A percentile compares a stretch with the other conserved stretches of the same genome.
These are phyloP conservation scores for Rhinoderma darwinii DNA, from an alignment of 2,113 vertebrate genomes.

Conservation along the genomic window DNA sequence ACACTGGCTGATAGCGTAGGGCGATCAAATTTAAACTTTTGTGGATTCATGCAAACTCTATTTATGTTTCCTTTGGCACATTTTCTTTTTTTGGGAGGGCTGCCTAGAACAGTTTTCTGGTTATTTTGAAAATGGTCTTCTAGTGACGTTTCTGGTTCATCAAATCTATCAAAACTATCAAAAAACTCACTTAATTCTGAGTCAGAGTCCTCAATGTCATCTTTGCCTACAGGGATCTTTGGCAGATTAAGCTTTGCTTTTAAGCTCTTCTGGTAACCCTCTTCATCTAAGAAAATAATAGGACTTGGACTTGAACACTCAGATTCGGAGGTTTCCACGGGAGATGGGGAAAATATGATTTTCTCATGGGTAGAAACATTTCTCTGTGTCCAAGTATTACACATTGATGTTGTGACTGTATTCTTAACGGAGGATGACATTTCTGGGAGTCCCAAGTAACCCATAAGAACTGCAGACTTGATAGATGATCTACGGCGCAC, in stretches of 20 bases:
- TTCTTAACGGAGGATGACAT: conserved; percentile 77
- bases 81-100: conserved; percentile 74
- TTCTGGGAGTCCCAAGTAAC: conserved; percentile 71
- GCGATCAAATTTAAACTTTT: conserved; percentile 90
- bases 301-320: conserved; percentile 97
- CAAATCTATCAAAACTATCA: conserved; percentile 97
- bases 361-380: conserved; percentile 75
- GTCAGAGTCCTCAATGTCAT: conserved; percentile 94
- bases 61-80: conserved; percentile 68
- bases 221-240: conserved; percentile 89
- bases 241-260: conserved; percentile 93
- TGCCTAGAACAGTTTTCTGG: conserved; percentile 67
- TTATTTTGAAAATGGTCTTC: conserved; percentile 69
- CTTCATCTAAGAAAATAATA: conserved; percentile 96
- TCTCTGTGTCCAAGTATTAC: conserved; percentile 82
- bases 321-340: conserved; percentile 91
- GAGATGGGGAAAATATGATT: conserved; percentile 72
- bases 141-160: conserved; percentile 85
- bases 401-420: conserved; percentile 74
- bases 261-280: conserved; percentile 95
- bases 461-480: conserved; percentile 71
- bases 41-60: conserved; percentile 87
- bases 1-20: conserved; percentile 89
- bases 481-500: conserved; percentile 70
- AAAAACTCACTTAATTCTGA: conserved; percentile 99